phyloP scores from a whole-genome alignment of 2,888 invertebrate species.

The Diarsia mendica region DNA sequence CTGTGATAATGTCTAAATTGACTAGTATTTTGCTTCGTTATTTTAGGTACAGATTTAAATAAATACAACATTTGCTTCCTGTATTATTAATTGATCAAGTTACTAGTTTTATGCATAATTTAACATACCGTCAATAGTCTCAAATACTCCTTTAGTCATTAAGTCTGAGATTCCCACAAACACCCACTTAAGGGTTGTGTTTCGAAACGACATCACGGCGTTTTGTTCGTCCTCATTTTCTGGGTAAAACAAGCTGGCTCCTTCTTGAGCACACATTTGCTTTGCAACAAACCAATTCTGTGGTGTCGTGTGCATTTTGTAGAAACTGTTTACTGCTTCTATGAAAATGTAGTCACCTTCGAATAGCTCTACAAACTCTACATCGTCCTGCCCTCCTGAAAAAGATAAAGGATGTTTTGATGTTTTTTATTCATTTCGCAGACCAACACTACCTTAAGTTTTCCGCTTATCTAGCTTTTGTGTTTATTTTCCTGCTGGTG shows the following conservation, averaged over 20 bases:
- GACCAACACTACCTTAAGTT: too few species aligned
- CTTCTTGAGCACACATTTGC: background rate
- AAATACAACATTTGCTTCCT: too few species aligned
- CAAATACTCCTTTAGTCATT: conserved; percentile 9
- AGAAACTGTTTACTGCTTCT: background rate
- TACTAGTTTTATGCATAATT: too few species aligned
- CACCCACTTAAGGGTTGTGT: background rate
- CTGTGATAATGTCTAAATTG: too few species aligned
- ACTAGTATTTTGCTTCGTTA: too few species aligned
- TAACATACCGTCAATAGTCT: conserved; percentile 9
- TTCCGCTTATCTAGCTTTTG: too few species aligned
- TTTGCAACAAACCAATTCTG: conserved; percentile 5
- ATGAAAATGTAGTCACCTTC: background rate
- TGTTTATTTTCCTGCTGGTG: too few species aligned
- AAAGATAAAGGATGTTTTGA: background rate
- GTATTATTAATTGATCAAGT: too few species aligned
- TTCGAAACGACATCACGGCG: background rate
- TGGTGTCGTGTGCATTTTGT: conserved; percentile 6
- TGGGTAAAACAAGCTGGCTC: conserved; percentile 12
- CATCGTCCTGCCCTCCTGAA: background rate
- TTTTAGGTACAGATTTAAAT: too few species aligned
- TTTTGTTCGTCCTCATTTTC: background rate
- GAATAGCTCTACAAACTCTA: too few species aligned
- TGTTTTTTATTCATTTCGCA: too few species aligned
- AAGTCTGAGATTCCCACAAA: conserved; percentile 4